Conservation (phyloP, 2,888 invertebrate species). For the Agrochola circellaris region DNA sequence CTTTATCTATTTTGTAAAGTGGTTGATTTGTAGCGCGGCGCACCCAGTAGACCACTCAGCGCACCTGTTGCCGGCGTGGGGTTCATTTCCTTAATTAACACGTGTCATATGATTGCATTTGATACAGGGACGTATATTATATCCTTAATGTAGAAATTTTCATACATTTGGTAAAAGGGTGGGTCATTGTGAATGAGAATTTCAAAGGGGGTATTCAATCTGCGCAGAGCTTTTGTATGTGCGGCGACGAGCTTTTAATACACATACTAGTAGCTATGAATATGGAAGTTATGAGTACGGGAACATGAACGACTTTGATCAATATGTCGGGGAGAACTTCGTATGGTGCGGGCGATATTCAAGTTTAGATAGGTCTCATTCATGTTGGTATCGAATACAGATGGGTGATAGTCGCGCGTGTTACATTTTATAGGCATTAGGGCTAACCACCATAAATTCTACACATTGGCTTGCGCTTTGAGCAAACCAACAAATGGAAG, state of each 20-base stretch:
- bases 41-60: constrained; percentile 46
- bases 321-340: neutral
- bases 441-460: neutral
- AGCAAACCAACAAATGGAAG: neutral
- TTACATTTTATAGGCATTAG: neutral
- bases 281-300: constrained; percentile 10
- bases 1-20: neutral
- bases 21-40: constrained; percentile 12
- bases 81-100: constrained; percentile 59
- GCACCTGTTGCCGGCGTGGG: constrained; percentile 56
- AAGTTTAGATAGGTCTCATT: too few relatives aligned
- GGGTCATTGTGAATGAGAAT: neutral
- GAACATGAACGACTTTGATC: neutral
- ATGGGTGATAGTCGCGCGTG: neutral
- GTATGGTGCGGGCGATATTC: neutral
- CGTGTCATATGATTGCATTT: constrained; percentile 20
- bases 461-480: neutral
- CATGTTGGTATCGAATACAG: neutral
- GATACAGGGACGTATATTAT: neutral
- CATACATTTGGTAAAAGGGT: neutral
- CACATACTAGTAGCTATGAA: neutral
- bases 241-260: constrained; percentile 16
- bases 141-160: neutral
- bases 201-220: constrained; percentile 12
- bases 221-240: neutral